These are phyloP conservation scores for Sycophaga agraensis DNA, from an alignment of 1,140 invertebrate genomes.

Conservation along the genomic window DNA sequence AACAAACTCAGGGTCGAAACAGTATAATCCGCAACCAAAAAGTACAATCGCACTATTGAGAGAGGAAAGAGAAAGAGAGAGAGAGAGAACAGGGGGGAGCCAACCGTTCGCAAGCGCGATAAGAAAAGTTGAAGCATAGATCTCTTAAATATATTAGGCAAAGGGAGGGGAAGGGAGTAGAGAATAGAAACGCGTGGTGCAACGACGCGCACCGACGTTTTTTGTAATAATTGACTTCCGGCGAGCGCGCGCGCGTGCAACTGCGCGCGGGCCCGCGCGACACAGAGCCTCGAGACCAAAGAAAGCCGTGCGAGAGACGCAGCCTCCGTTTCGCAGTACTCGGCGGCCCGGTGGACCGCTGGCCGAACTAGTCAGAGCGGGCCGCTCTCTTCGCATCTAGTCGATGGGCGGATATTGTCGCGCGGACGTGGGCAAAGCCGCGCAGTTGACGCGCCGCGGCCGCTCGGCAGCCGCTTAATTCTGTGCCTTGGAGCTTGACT, in stretches of 20 bases:
- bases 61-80: neutral
- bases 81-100: neutral
- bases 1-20: conserved; percentile 55
- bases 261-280: neutral
- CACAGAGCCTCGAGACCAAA: conserved; percentile 15
- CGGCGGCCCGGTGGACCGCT: no score
- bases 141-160: conserved; percentile 48
- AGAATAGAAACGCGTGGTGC: no score
- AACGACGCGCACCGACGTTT: no score
- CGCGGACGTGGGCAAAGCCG: no score
- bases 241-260: neutral
- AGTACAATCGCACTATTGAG: conserved; percentile 56
- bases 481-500: conserved; percentile 53
- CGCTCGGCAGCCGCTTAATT: conserved; percentile 11
- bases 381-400: no score
- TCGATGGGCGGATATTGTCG: no score
- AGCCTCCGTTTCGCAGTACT: no score
- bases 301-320: neutral
- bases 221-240: no score
- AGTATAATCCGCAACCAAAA: conserved; percentile 55
- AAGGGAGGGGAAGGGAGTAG: no score
- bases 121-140: no score
- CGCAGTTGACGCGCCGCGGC: neutral
- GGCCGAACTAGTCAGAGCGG: no score
- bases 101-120: no score